Conservation (phyloP, 2,113 vertebrate genomes). For the Petaurus breviceps region DNA sequence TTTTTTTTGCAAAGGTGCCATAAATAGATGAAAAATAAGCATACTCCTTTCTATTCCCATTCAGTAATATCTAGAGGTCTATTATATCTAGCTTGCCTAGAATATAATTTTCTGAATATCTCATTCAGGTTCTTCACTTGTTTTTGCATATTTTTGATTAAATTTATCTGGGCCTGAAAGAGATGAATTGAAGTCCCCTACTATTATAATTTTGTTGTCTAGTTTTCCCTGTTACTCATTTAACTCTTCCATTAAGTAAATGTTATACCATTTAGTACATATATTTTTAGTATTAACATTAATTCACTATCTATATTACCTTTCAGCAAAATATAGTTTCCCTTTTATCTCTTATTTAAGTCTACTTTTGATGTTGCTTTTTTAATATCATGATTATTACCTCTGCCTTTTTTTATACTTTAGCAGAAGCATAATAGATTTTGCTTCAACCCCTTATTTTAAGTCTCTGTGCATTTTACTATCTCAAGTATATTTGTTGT, state of each 20-base stretch:
- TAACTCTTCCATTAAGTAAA: not conserved
- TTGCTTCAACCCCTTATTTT: not conserved
- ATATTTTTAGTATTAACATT: not conserved
- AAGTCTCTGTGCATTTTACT: not conserved
- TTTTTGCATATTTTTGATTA: not conserved
- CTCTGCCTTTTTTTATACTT: not conserved
- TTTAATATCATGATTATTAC: not conserved
- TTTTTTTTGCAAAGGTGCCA: not conserved
- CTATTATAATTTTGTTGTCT: not conserved
- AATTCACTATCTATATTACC: not conserved
- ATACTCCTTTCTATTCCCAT: not conserved
- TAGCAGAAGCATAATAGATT: not conserved
- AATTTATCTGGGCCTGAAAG: not conserved
- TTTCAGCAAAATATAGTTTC: not conserved
- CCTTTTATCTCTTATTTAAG: not conserved
- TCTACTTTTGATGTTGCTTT: not conserved
- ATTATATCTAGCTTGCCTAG: not conserved
- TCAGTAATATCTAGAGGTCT: not conserved
- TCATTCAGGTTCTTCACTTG: not conserved
- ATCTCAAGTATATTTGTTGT: not conserved
- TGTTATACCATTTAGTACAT: not conserved
- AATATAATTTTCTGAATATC: not conserved
- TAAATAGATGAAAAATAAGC: not conserved
- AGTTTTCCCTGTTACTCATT: not conserved
- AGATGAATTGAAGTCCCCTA: not conserved